These are phyloP conservation scores for Saimiri boliviensis DNA, from an alignment of 2,113 vertebrate genomes.

Conservation along the genomic window DNA sequence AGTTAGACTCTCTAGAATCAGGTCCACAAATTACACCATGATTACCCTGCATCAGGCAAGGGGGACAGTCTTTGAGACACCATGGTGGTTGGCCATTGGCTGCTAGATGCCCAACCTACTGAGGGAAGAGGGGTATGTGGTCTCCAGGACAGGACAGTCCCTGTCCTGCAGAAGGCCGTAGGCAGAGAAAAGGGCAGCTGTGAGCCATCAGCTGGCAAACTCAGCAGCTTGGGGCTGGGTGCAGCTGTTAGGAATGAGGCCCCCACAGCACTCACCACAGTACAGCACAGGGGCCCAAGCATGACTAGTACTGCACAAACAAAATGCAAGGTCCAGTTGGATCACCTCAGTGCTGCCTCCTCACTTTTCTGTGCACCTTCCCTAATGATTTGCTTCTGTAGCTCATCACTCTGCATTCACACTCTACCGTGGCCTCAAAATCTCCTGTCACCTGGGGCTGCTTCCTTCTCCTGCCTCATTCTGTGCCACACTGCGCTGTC, in stretches of 20 bases:
- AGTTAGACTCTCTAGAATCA: not conserved
- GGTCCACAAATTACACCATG: not conserved
- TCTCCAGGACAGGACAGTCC: not conserved
- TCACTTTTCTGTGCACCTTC: not conserved
- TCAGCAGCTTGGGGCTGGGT: not conserved
- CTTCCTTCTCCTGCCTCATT: not conserved
- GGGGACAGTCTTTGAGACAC: not conserved
- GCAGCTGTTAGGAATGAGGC: too few relatives aligned
- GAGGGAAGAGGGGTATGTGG: too few relatives aligned
- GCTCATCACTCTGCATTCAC: not conserved
- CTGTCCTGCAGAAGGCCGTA: not conserved
- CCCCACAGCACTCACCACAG: accelerated
- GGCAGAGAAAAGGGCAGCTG: not conserved
- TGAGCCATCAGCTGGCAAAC: not conserved
- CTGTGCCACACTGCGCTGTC: accelerated
- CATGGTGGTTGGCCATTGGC: not conserved
- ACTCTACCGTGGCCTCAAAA: accelerated
- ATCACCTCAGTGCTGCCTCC: not conserved
- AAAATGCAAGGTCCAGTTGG: not conserved
- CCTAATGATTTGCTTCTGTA: too few relatives aligned
- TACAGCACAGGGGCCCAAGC: accelerated
- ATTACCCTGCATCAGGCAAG: too few relatives aligned
- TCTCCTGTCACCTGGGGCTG: accelerated
- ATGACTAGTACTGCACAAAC: too few relatives aligned
- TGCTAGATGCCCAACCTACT: too few relatives aligned